A percentile compares a stretch with the other conserved stretches of the same genome.
Conservation (phyloP, 2,797 vertebrate genomes). For the Sebastes aleutianus region DNA sequence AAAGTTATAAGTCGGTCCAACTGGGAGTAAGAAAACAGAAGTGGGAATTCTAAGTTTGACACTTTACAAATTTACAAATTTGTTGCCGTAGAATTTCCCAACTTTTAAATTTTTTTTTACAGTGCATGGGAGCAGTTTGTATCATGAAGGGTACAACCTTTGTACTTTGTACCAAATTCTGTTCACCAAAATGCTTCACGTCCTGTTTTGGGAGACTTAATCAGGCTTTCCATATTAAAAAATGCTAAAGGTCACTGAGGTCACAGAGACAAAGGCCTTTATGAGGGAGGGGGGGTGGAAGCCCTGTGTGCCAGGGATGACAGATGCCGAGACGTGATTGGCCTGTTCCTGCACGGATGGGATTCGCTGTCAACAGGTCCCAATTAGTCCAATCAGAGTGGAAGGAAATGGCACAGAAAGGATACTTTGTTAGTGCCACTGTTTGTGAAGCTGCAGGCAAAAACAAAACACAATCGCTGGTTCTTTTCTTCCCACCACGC, state of each 20-base stretch:
- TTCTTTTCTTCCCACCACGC: constrained; percentile 72
- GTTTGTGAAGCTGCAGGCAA: constrained; percentile 83
- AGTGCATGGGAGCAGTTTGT: not conserved
- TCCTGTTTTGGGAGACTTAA: constrained; percentile 70
- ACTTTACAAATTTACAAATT: not conserved
- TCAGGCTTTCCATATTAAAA: constrained; percentile 77
- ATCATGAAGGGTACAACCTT: constrained; percentile 5
- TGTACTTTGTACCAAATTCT: constrained; percentile 35
- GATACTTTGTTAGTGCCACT: constrained; percentile 84
- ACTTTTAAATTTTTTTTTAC: not conserved
- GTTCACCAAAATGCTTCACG: constrained; percentile 33
- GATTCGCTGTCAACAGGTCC: constrained; percentile 87
- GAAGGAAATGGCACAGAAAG: constrained; percentile 86
- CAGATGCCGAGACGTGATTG: constrained; percentile 84
- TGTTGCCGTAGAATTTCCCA: not conserved
- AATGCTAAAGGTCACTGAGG: constrained; percentile 77
- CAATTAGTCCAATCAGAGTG: constrained; percentile 89
- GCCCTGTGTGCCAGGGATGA: constrained; percentile 82
- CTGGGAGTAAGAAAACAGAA: not conserved
- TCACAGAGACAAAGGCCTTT: constrained; percentile 83
- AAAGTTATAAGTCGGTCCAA: not conserved
- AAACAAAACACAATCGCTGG: constrained; percentile 84
- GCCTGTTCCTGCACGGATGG: constrained; percentile 85
- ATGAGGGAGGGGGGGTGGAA: constrained; percentile 78
- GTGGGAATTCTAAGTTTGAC: not conserved